Conservation (phyloP, 2,113 vertebrate species). For the Stigmatopora nigra region DNA sequence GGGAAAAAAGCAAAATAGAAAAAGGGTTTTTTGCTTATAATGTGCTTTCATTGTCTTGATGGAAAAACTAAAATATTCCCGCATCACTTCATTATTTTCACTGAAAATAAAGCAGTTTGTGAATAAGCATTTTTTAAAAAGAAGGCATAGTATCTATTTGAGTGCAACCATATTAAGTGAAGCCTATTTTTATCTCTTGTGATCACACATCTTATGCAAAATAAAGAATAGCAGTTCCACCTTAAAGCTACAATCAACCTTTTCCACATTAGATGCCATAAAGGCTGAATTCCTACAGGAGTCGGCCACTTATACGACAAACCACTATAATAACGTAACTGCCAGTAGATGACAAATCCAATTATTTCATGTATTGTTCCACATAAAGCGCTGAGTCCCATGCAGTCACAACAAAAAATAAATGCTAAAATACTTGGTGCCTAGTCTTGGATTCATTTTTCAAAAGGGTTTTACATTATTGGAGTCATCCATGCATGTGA, state of each 20-base stretch:
- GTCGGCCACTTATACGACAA: constrained; percentile 11
- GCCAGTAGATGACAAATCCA: constrained; percentile 27
- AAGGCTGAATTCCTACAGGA: constrained; percentile 12
- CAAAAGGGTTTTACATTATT: background rate
- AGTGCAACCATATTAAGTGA: constrained; percentile 3
- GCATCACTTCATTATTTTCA: constrained; percentile 20
- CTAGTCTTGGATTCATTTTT: background rate
- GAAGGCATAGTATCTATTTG: background rate
- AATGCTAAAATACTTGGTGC: constrained; percentile 1
- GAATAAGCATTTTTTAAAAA: constrained; percentile 38
- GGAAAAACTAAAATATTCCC: constrained; percentile 21
- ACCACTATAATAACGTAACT: background rate
- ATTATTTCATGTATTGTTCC: constrained; percentile 17
- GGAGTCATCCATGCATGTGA: constrained; percentile 36
- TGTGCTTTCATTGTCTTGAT: background rate
- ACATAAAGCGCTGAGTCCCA: constrained; percentile 18
- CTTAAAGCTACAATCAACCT: constrained; percentile 59
- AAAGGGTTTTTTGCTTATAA: background rate
- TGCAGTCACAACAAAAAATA: constrained; percentile 14
- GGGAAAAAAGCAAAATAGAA: no score
- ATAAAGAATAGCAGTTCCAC: constrained; percentile 53
- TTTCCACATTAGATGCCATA: constrained; percentile 37
- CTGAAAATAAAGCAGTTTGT: constrained; percentile 34
- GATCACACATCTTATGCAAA: constrained; percentile 38
- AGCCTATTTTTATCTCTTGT: constrained; percentile 26